Evolutionary conservation across 1,140 invertebrate genomes (phyloP).

Genomic region (Sinonovacula constricta): DNA sequence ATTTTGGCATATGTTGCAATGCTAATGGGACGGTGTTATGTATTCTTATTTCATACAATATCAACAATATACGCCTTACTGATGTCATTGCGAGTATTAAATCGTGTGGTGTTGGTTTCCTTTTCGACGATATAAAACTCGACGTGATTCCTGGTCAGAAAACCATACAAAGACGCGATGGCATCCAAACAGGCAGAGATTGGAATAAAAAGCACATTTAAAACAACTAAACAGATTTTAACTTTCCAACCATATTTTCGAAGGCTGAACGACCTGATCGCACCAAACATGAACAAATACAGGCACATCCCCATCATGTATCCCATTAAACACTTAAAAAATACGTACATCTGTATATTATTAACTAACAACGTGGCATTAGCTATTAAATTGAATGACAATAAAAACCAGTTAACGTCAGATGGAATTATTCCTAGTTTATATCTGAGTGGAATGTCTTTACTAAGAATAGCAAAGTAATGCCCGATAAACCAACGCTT

Average conservation of each 20-base stretch:
- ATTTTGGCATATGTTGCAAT: too few relatives aligned
- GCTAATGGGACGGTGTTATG: too few relatives aligned
- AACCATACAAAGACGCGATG: slow-evolving; percentile 37
- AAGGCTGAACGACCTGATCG: slow-evolving; percentile 95
- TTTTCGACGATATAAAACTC: slow-evolving; percentile 48
- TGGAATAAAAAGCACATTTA: slow-evolving; percentile 34
- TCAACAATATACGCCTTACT: too few relatives aligned
- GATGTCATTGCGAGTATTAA: too few relatives aligned
- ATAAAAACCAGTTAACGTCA: slow-evolving; percentile 96
- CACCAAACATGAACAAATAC: slow-evolving; percentile 97
- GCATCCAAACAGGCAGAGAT: slow-evolving; percentile 37
- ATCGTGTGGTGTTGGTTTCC: too few relatives aligned
- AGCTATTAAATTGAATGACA: slow-evolving; percentile 95
- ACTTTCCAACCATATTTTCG: slow-evolving; percentile 87
- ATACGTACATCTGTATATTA: slow-evolving; percentile 88
- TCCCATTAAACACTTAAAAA: slow-evolving; percentile 89
- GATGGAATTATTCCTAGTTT: slow-evolving; percentile 92
- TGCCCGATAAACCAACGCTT: slow-evolving; percentile 98
- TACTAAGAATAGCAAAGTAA: slow-evolving; percentile 93
- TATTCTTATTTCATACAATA: too few relatives aligned
- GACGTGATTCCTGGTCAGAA: slow-evolving; percentile 31
- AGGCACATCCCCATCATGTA: slow-evolving; percentile 94
- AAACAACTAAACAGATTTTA: slow-evolving; percentile 84
- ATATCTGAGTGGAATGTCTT: slow-evolving; percentile 88
- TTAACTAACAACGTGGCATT: slow-evolving; percentile 89